Evolutionary conservation across 2,113 vertebrate genomes (phyloP).

Genomic region (Megaleporinus macrocephalus): DNA sequence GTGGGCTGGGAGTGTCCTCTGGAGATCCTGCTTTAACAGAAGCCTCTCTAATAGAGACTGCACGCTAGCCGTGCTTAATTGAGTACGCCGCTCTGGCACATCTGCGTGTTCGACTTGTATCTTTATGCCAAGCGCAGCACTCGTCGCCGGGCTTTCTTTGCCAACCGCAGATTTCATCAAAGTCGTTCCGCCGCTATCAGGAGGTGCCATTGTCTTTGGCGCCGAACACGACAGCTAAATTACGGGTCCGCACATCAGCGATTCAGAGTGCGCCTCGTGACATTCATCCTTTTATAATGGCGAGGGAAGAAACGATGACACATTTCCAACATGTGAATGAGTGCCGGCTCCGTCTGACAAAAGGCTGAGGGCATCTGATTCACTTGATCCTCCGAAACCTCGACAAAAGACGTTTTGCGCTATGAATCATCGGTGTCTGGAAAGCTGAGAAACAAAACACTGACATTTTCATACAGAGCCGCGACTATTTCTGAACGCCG

Average conservation of each 20-base stretch:
- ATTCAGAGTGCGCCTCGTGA: slow-evolving; percentile 20
- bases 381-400: neutral
- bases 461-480: slow-evolving; percentile 35
- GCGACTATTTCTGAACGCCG: slow-evolving; percentile 23
- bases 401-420: neutral
- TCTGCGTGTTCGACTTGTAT: neutral
- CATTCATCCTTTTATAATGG: slow-evolving; percentile 13
- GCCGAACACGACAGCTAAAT: slow-evolving; percentile 48
- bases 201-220: slow-evolving; percentile 18
- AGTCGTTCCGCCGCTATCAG: slow-evolving; percentile 6
- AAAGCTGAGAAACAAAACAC: slow-evolving; percentile 37
- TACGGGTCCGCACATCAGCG: neutral
- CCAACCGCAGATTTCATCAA: slow-evolving; percentile 20
- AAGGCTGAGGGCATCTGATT: slow-evolving; percentile 1
- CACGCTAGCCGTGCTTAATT: neutral
- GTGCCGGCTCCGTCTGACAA: neutral
- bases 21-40: neutral
- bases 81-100: neutral
- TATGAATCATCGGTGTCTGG: slow-evolving; percentile 35
- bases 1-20: neutral
- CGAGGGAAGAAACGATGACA: slow-evolving; percentile 17
- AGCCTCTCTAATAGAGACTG: neutral
- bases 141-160: neutral
- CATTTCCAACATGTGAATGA: slow-evolving; percentile 1
- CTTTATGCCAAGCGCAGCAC: neutral